Base-by-base conservation (phyloP, 2,113 vertebrate species). In the Cynopterus brachyotis region DNA sequence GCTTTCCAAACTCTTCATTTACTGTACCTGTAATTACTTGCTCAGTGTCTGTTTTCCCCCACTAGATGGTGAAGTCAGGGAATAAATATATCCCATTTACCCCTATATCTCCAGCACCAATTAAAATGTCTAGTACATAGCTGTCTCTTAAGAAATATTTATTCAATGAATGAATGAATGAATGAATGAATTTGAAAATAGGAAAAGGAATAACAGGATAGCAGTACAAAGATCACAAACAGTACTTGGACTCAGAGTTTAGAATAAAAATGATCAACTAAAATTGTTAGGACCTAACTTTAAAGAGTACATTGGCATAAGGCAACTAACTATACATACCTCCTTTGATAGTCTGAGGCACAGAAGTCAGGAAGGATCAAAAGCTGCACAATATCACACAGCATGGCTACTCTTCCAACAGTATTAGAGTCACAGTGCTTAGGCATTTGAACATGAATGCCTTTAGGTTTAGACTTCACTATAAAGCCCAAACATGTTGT, bases 331-430 rank as follows among this genome's bases (percentile, higher is more conserved):
- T 96, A 17, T 26, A 83, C 84, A 76, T 66, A 81, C 6, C n/a
- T 72, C 70, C 10, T 19, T 7, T 30, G 79, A 86, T n/a, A 47
- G 69, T 11, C 53, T 30, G 64, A 42, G 47, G 80, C 59, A 40
- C 30, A 78, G 88, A 93, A 92, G 89, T 82, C 87, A 78, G 40
- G 53, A 28, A 64, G 62, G 67, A 67, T 93, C 83, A 76, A 75
- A 87, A 5, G 19, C 42, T 19, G 5, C 66, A 22, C 40, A 47
- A 1, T 11, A 12, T 30, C 64, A 35, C 84, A 37, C 42, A 37
- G 60, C 6, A 0, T 8, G 20, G n/a, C 60, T 9, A 0, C 8
- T 62, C 37, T 91, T 57, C 42, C 62, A 30, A n/a, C 1, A 1
- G 32, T 8, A 20, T 57, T 24, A 78, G 53, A 86, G 16, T 2